A percentile compares a stretch with the other conserved stretches of the same genome.
These are phyloP conservation scores for Ephialtes manifestator DNA, from an alignment of 2,888 invertebrate genomes.

Conservation along the genomic window DNA sequence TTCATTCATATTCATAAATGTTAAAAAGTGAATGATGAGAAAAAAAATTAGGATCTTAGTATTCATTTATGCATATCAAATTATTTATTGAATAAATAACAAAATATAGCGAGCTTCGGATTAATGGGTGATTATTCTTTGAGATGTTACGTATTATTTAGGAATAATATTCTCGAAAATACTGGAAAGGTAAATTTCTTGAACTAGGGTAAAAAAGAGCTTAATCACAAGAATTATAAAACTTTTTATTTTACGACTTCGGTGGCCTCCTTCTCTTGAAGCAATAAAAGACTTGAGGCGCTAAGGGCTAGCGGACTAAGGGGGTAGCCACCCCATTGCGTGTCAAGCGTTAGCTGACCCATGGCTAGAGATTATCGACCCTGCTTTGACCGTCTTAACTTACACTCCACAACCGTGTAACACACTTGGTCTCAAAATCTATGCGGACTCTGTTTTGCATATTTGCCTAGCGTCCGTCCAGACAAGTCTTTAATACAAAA, in stretches of 20 bases:
- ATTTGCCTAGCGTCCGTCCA: slow-evolving; percentile 48
- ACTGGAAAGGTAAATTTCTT: not conserved
- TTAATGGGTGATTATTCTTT: too few relatives aligned
- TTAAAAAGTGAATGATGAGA: too few relatives aligned
- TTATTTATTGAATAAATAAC: too few relatives aligned
- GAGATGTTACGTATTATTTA: not conserved
- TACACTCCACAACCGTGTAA: slow-evolving; percentile 56
- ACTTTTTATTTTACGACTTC: slow-evolving; percentile 47
- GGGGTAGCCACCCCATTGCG: slow-evolving; percentile 67
- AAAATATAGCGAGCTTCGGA: too few relatives aligned
- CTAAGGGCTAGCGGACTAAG: slow-evolving; percentile 27
- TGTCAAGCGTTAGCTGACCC: slow-evolving; percentile 76
- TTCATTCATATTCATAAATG: too few relatives aligned
- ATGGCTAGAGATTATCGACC: slow-evolving; percentile 76
- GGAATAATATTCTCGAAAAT: not conserved
- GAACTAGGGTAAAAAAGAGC: not conserved
- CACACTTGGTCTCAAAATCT: slow-evolving; percentile 67
- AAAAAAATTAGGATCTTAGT: too few relatives aligned
- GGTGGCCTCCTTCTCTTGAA: slow-evolving; percentile 53
- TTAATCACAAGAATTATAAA: slow-evolving; percentile 18
- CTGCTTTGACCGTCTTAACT: slow-evolving; percentile 76
- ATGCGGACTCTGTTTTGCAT: slow-evolving; percentile 69
- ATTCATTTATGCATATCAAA: too few relatives aligned
- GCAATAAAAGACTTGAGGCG: slow-evolving; percentile 52
- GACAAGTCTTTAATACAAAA: not conserved